Conservation (phyloP, 2,797 vertebrate genomes). For the Huso huso region DNA sequence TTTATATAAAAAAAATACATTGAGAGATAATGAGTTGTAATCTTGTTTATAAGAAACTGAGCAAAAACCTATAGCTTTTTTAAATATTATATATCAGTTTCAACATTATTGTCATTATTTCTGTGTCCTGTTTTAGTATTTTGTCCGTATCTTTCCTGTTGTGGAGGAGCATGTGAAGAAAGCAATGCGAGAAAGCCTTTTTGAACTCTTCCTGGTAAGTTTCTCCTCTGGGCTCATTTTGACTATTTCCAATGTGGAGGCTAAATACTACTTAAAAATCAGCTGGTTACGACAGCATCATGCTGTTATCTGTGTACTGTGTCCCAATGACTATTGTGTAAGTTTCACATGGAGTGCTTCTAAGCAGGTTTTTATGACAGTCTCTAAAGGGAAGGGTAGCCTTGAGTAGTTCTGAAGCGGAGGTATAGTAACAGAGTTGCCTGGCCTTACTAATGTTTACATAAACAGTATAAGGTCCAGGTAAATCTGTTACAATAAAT, state of each 20-base stretch:
- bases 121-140: constrained; percentile 47
- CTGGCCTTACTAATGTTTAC: too few species aligned
- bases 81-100: not conserved
- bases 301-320: too few species aligned
- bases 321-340: not conserved
- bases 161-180: constrained; percentile 50
- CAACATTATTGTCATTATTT: constrained; percentile 4
- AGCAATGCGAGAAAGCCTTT: constrained; percentile 59
- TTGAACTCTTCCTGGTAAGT: constrained; percentile 63
- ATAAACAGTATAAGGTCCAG: too few species aligned
- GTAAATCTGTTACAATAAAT: too few species aligned
- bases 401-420: not conserved
- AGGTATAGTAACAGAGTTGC: too few species aligned
- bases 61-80: too few species aligned
- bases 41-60: too few species aligned
- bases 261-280: not conserved
- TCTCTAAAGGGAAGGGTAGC: not conserved
- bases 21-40: too few species aligned
- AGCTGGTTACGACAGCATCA: not conserved
- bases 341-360: not conserved
- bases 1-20: too few species aligned
- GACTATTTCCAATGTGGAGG: not conserved
- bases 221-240: not conserved
- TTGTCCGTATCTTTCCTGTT: constrained; percentile 51
- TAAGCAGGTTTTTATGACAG: not conserved